A percentile compares a stretch with the other conserved stretches of the same genome.
Evolutionary conservation across 2,113 vertebrate genomes (phyloP).

Genomic region (Rhineura floridana): DNA sequence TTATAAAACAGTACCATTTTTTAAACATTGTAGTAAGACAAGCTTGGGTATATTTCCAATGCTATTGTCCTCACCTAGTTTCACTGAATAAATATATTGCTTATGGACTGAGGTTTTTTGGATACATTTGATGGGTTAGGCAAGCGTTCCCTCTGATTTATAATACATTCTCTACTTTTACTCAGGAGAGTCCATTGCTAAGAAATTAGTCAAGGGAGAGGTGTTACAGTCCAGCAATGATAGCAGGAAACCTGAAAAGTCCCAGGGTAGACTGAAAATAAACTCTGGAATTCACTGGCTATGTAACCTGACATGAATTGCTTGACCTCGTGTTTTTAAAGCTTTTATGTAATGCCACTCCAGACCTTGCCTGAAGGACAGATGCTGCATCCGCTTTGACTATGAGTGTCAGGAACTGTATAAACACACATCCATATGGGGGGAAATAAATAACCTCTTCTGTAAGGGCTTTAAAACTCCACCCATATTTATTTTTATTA

Average conservation of each 20-base stretch:
- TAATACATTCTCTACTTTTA: not conserved
- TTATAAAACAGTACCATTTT: not conserved
- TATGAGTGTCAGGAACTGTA: not conserved
- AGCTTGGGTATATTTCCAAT: not conserved
- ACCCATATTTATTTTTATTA: constrained; percentile 14
- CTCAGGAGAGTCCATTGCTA: constrained; percentile 16
- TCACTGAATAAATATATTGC: not conserved
- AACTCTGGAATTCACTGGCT: constrained; percentile 43
- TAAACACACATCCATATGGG: not conserved
- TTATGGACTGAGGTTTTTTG: not conserved
- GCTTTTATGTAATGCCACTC: constrained; percentile 4
- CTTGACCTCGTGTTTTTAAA: constrained; percentile 31
- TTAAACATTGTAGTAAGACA: not conserved
- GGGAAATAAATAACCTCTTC: constrained; percentile 32
- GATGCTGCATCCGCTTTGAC: not conserved
- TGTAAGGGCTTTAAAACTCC: constrained; percentile 50
- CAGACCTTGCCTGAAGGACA: not conserved
- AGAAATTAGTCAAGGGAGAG: constrained; percentile 43
- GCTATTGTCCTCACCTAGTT: not conserved
- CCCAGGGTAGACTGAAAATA: constrained; percentile 40
- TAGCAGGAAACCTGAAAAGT: constrained; percentile 45
- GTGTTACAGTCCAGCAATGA: constrained; percentile 28
- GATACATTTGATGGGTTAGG: not conserved
- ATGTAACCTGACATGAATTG: constrained; percentile 36
- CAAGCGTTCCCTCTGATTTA: not conserved